Percentiles rank a stretch among this genome's conserved stretches.
phyloP scores from a whole-genome alignment of 2,113 vertebrate genomes.

The Ophthalmotilapia sp. region DNA sequence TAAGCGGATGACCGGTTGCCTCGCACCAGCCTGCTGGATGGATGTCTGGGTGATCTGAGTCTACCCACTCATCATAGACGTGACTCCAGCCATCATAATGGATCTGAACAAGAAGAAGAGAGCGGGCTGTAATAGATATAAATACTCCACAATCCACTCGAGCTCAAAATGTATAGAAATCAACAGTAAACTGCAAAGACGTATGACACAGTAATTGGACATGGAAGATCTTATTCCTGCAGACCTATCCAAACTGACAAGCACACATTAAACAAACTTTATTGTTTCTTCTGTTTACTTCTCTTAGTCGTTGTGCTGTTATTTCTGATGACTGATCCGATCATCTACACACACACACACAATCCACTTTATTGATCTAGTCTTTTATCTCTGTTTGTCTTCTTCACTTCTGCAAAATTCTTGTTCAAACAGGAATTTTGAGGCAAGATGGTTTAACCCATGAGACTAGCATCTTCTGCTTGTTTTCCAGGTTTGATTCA shows the following conservation, averaged over 20 bases:
- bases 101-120: conserved; percentile 68
- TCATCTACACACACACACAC: not conserved
- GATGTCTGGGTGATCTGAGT: conserved; percentile 90
- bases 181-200: not conserved
- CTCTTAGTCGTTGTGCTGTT: not conserved
- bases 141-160: not conserved
- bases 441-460: not conserved
- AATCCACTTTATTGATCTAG: not conserved
- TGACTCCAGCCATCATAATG: conserved; percentile 97
- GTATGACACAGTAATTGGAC: not conserved
- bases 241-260: not conserved
- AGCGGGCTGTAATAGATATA: not conserved
- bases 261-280: not conserved
- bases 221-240: not conserved
- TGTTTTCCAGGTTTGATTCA: not conserved
- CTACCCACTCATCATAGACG: conserved; percentile 94
- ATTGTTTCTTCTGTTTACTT: not conserved
- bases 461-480: not conserved
- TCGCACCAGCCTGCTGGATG: conserved; percentile 95
- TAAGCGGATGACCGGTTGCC: conserved; percentile 85
- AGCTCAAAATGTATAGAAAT: not conserved
- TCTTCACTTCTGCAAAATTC: not conserved
- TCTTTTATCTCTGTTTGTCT: not conserved
- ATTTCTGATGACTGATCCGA: not conserved
- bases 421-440: not conserved